These are phyloP conservation scores for Triplophysa yarkandensis DNA, from an alignment of 2,797 vertebrate species.

Conservation along the genomic window DNA sequence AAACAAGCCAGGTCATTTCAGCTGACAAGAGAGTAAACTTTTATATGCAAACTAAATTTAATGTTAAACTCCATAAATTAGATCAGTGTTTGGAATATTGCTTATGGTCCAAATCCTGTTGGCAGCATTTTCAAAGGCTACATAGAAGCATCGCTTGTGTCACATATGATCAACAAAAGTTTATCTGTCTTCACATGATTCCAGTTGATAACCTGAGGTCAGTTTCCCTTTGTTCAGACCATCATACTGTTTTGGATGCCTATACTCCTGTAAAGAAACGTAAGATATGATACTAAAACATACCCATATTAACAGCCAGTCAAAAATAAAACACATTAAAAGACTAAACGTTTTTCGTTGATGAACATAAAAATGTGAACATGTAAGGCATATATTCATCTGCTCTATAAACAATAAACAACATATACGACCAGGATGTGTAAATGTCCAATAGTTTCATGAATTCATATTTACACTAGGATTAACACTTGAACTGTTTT, in stretches of 20 bases:
- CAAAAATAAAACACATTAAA: constrained; percentile 67
- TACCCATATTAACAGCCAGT: constrained; percentile 60
- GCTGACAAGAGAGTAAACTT: background rate
- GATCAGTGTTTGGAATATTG: constrained; percentile 1
- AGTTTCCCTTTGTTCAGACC: constrained; percentile 64
- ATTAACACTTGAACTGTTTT: constrained; percentile 59
- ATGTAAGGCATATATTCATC: constrained; percentile 73
- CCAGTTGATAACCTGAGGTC: constrained; percentile 46
- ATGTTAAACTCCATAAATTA: constrained; percentile 10
- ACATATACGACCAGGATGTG: constrained; percentile 42
- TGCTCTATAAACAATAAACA: constrained; percentile 72
- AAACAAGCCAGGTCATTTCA: background rate
- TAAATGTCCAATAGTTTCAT: constrained; percentile 59
- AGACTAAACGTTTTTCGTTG: constrained; percentile 55
- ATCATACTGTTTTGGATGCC: constrained; percentile 51
- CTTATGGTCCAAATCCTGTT: constrained; percentile 35
- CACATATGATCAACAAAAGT: background rate
- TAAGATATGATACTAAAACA: constrained; percentile 53
- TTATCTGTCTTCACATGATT: background rate
- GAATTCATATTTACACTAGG: constrained; percentile 73
- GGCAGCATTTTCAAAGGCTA: background rate
- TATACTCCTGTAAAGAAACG: constrained; percentile 55
- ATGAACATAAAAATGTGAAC: constrained; percentile 60
- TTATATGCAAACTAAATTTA: background rate
- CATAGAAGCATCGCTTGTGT: background rate